Base-by-base conservation (phyloP, 2,888 invertebrate genomes). In the Bombylius discolor region DNA sequence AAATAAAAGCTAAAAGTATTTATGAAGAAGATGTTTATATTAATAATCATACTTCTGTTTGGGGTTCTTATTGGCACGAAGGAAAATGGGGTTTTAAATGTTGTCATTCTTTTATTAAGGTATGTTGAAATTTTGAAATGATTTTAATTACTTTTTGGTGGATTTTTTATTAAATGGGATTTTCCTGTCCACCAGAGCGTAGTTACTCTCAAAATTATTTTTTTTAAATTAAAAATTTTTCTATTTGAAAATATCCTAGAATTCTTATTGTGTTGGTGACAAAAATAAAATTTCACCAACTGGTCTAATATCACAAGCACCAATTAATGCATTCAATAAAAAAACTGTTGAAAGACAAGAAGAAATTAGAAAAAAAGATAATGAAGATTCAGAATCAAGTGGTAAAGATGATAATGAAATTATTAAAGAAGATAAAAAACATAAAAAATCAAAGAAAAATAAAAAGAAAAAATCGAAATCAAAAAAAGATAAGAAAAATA, bases 41-140 rank as follows among this genome's bases (percentile, higher is more conserved):
- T 8, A 92, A 92, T 70, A 99, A 99, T 73, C 99, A 99, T 72
- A 89, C 87, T 0, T 82, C 87, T 1, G 89, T 98, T 7, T 99
- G 92, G 90, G 99, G 99, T 5, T 97, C 97, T 0, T 96, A 80
- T 72, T 99, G 98, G 97, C 81, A 81, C 63, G 84, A 84, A 52
- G 95, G 94, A 0, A 80, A 82, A 59, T 99, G 99, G 99, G 99
- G 98, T 0, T 99, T 85, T 75, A 87, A 88, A 67, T 99, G 99
- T 68, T 99, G 99, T 72, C 87, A 94, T 69, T 92, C 93, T 0
- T 85, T 87, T 60, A 82, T 98, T 9, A 87, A 87, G 78, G 82
- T 81, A 70, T 53, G 58, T 23, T 44, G 50, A 52, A 33, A 36
- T 33, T 34, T 49, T 12, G 1, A 23, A n/a, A 34, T 54, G 13